These are phyloP conservation scores for Thymelicus acteon DNA, from an alignment of 2,888 invertebrate species.

Conservation along the genomic window DNA sequence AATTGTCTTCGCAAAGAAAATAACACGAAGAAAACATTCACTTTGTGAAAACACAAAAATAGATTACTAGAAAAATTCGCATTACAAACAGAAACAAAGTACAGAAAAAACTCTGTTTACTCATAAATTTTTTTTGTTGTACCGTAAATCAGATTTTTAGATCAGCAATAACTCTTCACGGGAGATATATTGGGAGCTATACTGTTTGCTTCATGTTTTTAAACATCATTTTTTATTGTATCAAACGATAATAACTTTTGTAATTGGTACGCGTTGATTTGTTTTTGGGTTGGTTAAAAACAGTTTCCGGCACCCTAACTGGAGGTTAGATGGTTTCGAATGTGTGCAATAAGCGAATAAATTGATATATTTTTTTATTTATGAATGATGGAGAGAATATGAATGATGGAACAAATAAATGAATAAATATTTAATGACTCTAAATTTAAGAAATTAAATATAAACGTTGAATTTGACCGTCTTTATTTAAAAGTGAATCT, in stretches of 20 bases:
- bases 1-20: too few species aligned
- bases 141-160: constrained; percentile 45
- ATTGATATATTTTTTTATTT: too few species aligned
- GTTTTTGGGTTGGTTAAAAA: neutral
- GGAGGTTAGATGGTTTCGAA: too few species aligned
- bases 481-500: too few species aligned
- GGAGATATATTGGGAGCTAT: constrained; percentile 42
- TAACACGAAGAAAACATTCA: neutral
- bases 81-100: constrained; percentile 35
- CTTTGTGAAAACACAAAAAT: neutral
- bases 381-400: too few species aligned
- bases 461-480: too few species aligned
- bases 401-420: too few species aligned
- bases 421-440: too few species aligned
- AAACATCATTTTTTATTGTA: constrained; percentile 34
- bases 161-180: constrained; percentile 45
- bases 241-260: constrained; percentile 23
- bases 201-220: constrained; percentile 33
- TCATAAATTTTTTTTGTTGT: constrained; percentile 47
- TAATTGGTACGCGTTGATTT: neutral
- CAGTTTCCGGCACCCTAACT: too few species aligned
- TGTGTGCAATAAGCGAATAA: too few species aligned
- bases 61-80: constrained; percentile 8
- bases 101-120: constrained; percentile 46
- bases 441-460: too few species aligned